Evolutionary conservation across 2,888 invertebrate species (phyloP).

Genomic region (Trichogramma dendrolimi): DNA sequence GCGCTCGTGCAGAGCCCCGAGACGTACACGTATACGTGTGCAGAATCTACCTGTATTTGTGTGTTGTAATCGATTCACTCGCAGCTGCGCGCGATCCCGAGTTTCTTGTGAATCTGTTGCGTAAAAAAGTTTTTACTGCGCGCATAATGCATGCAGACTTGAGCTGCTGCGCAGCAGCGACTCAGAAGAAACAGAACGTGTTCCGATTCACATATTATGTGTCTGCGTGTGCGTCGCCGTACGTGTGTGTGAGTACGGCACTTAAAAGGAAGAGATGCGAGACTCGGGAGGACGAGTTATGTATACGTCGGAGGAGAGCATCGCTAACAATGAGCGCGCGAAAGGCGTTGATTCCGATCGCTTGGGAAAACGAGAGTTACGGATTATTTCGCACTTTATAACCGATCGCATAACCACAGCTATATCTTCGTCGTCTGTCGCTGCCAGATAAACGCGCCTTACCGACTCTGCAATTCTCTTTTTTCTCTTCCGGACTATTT

Average conservation of each 20-base stretch:
- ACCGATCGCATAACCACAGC: no score
- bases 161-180: background rate
- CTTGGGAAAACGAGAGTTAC: no score
- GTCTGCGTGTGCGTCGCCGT: background rate
- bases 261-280: conserved; percentile 4
- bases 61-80: conserved; percentile 22
- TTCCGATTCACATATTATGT: conserved; percentile 42
- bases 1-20: no score
- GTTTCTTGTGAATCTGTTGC: conserved; percentile 4
- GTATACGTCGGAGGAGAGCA: conserved; percentile 3
- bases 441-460: no score
- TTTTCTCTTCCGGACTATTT: no score
- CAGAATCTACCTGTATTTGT: background rate
- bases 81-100: background rate
- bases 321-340: conserved; percentile 5
- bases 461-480: no score
- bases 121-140: conserved; percentile 14
- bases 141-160: background rate
- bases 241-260: background rate
- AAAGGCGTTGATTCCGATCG: background rate
- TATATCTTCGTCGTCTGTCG: no score
- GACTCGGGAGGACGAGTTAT: conserved; percentile 7
- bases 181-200: conserved; percentile 23
- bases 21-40: no score
- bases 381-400: no score